Conservation (phyloP, 2,113 vertebrate genomes). For the Podarcis muralis region DNA sequence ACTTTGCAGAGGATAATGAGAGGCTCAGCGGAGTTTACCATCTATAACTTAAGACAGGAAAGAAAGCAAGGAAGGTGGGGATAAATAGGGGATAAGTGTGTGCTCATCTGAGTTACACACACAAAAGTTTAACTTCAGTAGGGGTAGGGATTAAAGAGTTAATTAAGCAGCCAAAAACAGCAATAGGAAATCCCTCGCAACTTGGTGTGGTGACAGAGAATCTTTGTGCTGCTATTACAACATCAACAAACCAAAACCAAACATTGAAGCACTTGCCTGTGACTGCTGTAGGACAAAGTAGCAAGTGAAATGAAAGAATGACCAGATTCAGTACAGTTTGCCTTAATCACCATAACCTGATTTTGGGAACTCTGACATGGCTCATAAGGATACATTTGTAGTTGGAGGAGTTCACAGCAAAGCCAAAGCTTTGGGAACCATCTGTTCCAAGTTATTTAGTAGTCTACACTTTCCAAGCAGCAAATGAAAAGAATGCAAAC, state of each 20-base stretch:
- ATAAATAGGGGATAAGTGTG: neutral
- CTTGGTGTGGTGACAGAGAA: neutral
- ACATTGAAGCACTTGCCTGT: neutral
- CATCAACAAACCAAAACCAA: neutral
- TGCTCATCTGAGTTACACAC: neutral
- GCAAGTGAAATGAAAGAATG: neutral
- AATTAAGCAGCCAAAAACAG: too few species aligned
- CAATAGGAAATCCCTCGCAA: too few species aligned
- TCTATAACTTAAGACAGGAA: too few species aligned
- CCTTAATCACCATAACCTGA: neutral
- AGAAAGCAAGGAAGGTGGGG: too few species aligned
- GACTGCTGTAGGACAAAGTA: neutral
- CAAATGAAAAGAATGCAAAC: constrained; percentile 1
- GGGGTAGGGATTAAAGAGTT: too few species aligned
- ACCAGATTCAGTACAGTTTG: neutral
- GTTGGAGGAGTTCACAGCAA: neutral
- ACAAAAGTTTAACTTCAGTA: too few species aligned
- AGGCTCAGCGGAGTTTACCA: too few species aligned
- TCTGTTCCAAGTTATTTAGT: neutral
- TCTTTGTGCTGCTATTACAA: neutral
- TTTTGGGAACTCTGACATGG: neutral
- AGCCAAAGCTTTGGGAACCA: neutral
- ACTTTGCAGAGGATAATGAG: too few species aligned
- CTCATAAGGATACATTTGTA: neutral
- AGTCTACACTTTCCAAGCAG: neutral